Conservation (phyloP, 2,888 invertebrate genomes). For the Drosophila eohydei region DNA sequence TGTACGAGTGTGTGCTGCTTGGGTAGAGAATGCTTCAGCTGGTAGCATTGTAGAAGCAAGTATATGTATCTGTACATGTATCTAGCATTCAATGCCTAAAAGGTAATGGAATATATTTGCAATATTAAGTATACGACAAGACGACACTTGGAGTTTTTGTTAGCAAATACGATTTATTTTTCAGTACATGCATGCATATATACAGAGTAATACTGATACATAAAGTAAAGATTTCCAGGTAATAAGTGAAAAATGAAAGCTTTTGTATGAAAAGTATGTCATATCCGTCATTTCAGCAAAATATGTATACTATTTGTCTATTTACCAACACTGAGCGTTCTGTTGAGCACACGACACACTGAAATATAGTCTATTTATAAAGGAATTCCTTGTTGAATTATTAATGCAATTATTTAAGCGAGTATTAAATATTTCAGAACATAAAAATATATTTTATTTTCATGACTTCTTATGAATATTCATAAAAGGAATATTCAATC, state of each 20-base stretch:
- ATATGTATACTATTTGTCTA: too few species aligned
- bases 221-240: background rate
- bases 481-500: background rate
- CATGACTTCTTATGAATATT: background rate
- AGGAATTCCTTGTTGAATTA: too few species aligned
- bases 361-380: too few species aligned
- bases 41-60: background rate
- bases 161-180: background rate
- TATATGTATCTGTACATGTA: background rate
- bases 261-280: background rate
- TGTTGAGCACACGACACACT: too few species aligned
- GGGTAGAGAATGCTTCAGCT: background rate
- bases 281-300: too few species aligned
- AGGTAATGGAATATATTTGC: slow-evolving; percentile 2
- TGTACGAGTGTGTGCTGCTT: background rate
- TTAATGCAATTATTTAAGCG: too few species aligned
- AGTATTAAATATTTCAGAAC: too few species aligned
- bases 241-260: background rate
- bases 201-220: background rate
- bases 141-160: background rate
- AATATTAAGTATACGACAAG: slow-evolving; percentile 5
- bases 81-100: background rate
- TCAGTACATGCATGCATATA: background rate
- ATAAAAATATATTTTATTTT: too few species aligned
- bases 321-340: too few species aligned